Evolutionary conservation across 2,113 vertebrate genomes (phyloP), one percentile per base, ranked within the genome.

Genomic region (Herpetotheres cachinnans): DNA sequence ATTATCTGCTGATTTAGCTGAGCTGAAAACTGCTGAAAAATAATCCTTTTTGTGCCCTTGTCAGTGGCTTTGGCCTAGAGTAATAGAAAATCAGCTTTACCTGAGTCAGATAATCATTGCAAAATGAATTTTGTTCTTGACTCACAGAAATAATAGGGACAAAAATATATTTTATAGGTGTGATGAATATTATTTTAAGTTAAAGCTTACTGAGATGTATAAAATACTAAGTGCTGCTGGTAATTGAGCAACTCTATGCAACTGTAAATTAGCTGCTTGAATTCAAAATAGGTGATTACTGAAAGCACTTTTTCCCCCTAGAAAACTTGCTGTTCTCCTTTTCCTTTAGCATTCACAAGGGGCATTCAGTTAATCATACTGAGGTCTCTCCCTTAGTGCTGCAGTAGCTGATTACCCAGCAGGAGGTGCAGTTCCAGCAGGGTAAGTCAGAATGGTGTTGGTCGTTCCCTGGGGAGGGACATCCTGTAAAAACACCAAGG

Each of bases 81-180:
- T 98, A 98, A 98, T 97, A 98, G 98, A 98, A 99, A 98, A 99
- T 98, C 98, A 97, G 98, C 98, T 99, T 98, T 98, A 98, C 98
- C 98, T 97, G 98, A 99, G 98, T 99, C 98, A 99, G 98, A 98
- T 99, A 99, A 99, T 99, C 99, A 98, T 99, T 99, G 98, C 98
- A 99, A 99, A 99, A 98, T 98, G 98, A 98, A 98, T 99, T 98
- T 99, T 98, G 83, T 97, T 98, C 97, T 97, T 74, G 89, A 98
- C 95, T 98, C 98, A 90, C 95, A 96, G 97, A 98, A 98, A 98
- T 99, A 99, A 99, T 98, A 98, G 98, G 88, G 82, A 97, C 85
- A 61, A 92, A 98, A 98, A 98, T 97, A 96, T 97, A 97, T 98
- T 97, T 98, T 95, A 96, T 98, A 97, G 97, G 86, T 95, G 93